phyloP scores from a whole-genome alignment of 2,113 vertebrate genomes.

The rabbit (Oryctolagus cuniculus) region mOryCun1.1 NC_091435.1:86208001-86208500 shows the following conservation, averaged over 20 bases:
- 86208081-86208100: background rate
- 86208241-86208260: background rate
- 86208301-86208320: background rate
- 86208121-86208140: background rate
- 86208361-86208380: background rate
- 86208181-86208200: background rate
- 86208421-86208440: background rate
- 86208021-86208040: too few species aligned
- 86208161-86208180: background rate
- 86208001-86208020: too few species aligned
- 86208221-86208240: background rate
- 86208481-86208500: background rate
- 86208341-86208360: background rate
- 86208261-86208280: background rate
- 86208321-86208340: background rate
- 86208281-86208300: background rate
- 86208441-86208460: background rate
- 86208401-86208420: background rate
- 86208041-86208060: slow-evolving; percentile 35
- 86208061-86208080: background rate
- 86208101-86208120: background rate
- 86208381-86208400: background rate
- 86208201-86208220: background rate
- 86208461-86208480: background rate
- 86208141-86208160: background rate